Evolutionary conservation across 2,797 vertebrate species (phyloP), one percentile per base, ranked within the genome.

Genomic region (Avahi laniger): DNA sequence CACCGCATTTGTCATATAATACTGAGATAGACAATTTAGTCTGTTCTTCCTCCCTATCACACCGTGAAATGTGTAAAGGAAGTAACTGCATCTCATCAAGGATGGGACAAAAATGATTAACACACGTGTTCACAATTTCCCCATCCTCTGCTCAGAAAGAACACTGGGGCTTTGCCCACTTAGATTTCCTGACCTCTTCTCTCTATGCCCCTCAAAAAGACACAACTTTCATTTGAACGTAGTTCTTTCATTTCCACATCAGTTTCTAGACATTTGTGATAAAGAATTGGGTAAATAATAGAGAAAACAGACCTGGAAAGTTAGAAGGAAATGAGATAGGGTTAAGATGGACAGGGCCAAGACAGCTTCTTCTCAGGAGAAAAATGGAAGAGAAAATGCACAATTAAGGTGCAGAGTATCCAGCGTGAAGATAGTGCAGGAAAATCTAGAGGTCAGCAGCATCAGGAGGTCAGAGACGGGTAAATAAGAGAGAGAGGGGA

Each of bases 371-470:
- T 85, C 14, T 86, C 15, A 20, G 18, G 18, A 78, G 20, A 20
- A 63, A 81, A 46, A 10, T 2, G 46, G 33, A 52, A 67, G 33
- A 91, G 18, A 26, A 61, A 52, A 38, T 11, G 5, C 17, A 57
- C 5, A 22, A 10, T 41, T 10, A 50, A 43, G 7, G 24, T 2
- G 9, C 17, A 70, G 9, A 26, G 1, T 2, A 2, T 7, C 28
- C 4, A 41, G 8, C 1, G 0, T 33, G 61, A 26, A 3, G 0
- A 6, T 26, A 69, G 38, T 18, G 2, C 6, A 73, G 20, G 15
- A 11, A 6, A 63, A 57, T 7, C 12, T 26, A 33, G 15, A 14
- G 0, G 2, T 43, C 61, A 41, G 20, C 15, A 33, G 33, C 4
- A 30, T 12, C 26, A 18, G 8, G 54, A 28, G 33, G 15, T 48